Evolutionary conservation across 2,888 invertebrate genomes (phyloP).

Genomic region (Phragmatobia fuliginosa): DNA sequence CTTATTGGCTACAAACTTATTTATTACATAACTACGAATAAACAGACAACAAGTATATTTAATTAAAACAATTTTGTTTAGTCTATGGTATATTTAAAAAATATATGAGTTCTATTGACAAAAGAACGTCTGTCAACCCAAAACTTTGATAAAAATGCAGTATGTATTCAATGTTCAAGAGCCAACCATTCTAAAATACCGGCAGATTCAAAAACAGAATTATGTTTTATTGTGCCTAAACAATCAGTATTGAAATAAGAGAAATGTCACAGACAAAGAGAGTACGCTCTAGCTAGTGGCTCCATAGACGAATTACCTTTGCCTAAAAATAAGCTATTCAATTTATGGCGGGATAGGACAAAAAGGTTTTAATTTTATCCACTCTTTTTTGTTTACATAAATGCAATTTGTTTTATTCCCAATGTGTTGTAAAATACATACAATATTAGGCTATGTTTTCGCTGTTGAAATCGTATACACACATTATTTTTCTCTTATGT

Average conservation of each 20-base stretch:
- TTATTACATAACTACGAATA: slow-evolving; percentile 16
- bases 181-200: too few species aligned
- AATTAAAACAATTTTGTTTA: neutral
- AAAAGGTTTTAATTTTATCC: too few species aligned
- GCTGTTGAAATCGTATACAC: too few species aligned
- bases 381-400: too few species aligned
- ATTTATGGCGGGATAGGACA: neutral
- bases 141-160: neutral
- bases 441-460: too few species aligned
- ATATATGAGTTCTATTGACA: neutral
- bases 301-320: neutral
- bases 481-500: too few species aligned
- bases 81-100: neutral
- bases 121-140: neutral
- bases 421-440: too few species aligned
- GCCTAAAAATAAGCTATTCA: neutral
- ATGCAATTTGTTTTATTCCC: neutral
- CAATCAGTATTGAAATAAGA: neutral
- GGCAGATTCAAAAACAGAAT: too few species aligned
- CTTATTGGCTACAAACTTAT: slow-evolving; percentile 21
- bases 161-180: neutral
- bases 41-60: slow-evolving; percentile 10
- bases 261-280: neutral
- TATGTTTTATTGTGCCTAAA: neutral
- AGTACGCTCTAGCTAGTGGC: neutral